These are phyloP conservation scores for Theropithecus gelada DNA, from an alignment of 2,113 vertebrate genomes.

Conservation along the genomic window DNA sequence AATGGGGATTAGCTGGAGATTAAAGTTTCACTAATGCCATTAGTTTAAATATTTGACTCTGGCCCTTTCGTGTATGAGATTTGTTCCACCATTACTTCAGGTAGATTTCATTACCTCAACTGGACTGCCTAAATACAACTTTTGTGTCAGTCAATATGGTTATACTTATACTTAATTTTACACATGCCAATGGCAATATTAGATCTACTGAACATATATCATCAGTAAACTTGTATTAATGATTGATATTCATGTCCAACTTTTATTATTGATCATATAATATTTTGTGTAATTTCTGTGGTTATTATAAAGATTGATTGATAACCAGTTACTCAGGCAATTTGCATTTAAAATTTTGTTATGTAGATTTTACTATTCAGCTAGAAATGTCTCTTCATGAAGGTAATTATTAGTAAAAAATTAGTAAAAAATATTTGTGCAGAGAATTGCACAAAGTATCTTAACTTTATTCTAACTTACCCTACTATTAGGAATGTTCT, in stretches of 20 bases:
- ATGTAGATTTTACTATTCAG: neutral
- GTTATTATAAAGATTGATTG: neutral
- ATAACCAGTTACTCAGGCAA: neutral
- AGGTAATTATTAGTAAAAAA: neutral
- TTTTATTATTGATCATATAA: neutral
- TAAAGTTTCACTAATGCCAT: neutral
- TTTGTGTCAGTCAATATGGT: neutral
- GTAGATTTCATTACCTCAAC: neutral
- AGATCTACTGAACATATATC: neutral
- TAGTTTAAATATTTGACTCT: conserved; percentile 17
- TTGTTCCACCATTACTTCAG: neutral
- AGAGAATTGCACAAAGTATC: neutral
- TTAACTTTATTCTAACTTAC: neutral
- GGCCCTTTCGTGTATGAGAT: neutral
- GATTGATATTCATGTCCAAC: neutral
- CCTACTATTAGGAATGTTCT: neutral
- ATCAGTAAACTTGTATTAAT: neutral
- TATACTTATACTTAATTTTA: neutral
- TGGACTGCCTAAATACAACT: neutral
- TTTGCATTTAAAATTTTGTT: neutral
- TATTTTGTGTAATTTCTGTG: neutral
- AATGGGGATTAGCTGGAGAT: neutral
- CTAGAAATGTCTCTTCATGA: neutral
- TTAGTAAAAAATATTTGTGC: neutral
- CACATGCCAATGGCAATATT: neutral